phyloP scores from a whole-genome alignment of 2,888 invertebrate species.

The Lithophane ornitopus region DNA sequence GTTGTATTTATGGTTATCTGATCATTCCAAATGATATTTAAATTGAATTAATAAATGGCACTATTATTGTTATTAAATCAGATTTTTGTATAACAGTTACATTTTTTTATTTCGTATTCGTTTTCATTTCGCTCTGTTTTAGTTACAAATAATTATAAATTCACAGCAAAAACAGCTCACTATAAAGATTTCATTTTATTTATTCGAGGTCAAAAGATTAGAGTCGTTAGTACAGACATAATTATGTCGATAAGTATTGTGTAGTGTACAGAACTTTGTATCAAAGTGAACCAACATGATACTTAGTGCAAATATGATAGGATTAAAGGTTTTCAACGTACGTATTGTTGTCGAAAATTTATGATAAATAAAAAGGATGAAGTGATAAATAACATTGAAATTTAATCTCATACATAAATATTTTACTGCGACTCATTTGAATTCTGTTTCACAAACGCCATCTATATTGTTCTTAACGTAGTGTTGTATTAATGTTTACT shows the following conservation, averaged over 20 bases:
- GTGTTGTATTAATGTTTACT: neutral
- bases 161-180: neutral
- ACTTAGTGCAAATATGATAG: neutral
- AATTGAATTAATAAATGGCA: slow-evolving; percentile 66
- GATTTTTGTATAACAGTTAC: slow-evolving; percentile 60
- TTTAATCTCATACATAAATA: neutral
- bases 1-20: slow-evolving; percentile 69
- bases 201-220: slow-evolving; percentile 16
- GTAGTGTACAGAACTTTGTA: neutral
- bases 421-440: neutral
- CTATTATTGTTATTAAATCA: slow-evolving; percentile 76
- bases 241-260: no score
- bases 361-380: neutral
- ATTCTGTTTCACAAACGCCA: slow-evolving; percentile 3
- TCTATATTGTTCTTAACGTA: slow-evolving; percentile 15
- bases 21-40: slow-evolving; percentile 79
- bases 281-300: slow-evolving; percentile 3
- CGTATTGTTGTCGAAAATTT: neutral
- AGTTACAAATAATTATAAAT: neutral
- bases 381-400: slow-evolving; percentile 3
- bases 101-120: slow-evolving; percentile 38
- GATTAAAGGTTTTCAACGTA: neutral
- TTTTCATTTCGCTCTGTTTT: slow-evolving; percentile 3
- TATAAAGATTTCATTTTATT: slow-evolving; percentile 12
- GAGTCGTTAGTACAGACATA: neutral